Percentiles rank a stretch among this genome's conserved stretches.
phyloP scores from a whole-genome alignment of 1,140 invertebrate genomes.

The Drosophila setifemur region DNA sequence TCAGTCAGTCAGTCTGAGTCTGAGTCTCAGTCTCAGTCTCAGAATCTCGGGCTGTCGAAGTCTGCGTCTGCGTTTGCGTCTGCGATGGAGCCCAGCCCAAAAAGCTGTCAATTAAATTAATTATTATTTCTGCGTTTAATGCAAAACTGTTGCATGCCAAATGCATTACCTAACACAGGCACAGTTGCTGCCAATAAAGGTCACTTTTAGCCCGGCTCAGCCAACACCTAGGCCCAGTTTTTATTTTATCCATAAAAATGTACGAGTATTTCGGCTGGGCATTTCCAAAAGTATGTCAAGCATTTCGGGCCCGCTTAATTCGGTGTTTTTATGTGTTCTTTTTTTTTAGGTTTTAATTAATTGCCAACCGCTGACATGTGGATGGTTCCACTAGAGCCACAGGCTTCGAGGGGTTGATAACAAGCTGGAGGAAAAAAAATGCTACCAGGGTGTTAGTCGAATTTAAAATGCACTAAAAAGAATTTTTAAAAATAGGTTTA shows the following conservation, averaged over 20 bases:
- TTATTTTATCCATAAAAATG: slow-evolving; percentile 19
- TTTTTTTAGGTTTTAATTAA: slow-evolving; percentile 62
- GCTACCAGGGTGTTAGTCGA: neutral
- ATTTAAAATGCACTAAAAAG: neutral
- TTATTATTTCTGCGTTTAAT: slow-evolving; percentile 78
- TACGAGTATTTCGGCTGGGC: slow-evolving; percentile 44
- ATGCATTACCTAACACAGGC: slow-evolving; percentile 16
- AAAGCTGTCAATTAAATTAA: slow-evolving; percentile 82
- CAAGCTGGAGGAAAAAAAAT: slow-evolving; percentile 14
- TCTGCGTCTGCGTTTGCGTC: slow-evolving; percentile 27
- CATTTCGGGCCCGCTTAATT: slow-evolving; percentile 77
- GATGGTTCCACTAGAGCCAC: slow-evolving; percentile 70
- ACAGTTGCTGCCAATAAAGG: slow-evolving; percentile 30
- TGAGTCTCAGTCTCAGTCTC: slow-evolving; percentile 3
- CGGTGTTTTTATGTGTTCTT: slow-evolving; percentile 25
- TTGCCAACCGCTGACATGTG: slow-evolving; percentile 72
- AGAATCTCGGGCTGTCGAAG: slow-evolving; percentile 34
- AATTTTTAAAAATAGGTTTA: neutral
- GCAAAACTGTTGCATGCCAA: slow-evolving; percentile 76
- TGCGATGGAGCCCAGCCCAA: slow-evolving; percentile 60
- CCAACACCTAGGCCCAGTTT: slow-evolving; percentile 67
- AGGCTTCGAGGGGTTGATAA: slow-evolving; percentile 64
- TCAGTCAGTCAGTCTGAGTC: slow-evolving; percentile 36
- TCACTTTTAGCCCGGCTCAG: slow-evolving; percentile 32
- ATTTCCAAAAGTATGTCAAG: slow-evolving; percentile 74